A percentile compares a stretch with the other conserved stretches of the same genome.
These are phyloP conservation scores for Lordiphosa stackelbergi DNA, from an alignment of 1,140 invertebrate genomes.

Conservation along the genomic window DNA sequence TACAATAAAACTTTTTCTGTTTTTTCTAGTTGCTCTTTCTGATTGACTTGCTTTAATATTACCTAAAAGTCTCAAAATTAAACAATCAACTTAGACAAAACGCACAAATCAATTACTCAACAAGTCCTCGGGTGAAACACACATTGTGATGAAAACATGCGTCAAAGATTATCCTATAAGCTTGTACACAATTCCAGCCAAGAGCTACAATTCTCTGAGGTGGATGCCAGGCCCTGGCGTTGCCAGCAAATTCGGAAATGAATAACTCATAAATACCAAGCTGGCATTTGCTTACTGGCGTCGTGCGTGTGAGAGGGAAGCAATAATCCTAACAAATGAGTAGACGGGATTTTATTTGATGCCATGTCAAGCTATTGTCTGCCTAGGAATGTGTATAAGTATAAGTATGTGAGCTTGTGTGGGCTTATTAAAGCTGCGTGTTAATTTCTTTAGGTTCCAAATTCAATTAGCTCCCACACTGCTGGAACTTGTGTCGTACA, in stretches of 20 bases:
- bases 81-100: neutral
- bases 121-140: neutral
- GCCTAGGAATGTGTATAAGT: conserved; percentile 3
- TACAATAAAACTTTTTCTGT: no score
- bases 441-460: conserved; percentile 12
- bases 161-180: conserved; percentile 21
- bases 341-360: conserved; percentile 49
- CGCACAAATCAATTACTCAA: neutral
- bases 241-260: conserved; percentile 27
- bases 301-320: conserved; percentile 6
- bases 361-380: conserved; percentile 49
- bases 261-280: conserved; percentile 58
- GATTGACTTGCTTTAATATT: no score
- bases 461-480: conserved; percentile 33
- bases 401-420: neutral
- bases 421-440: conserved; percentile 21
- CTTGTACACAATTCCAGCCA: conserved; percentile 17
- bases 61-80: neutral
- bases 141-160: conserved; percentile 3
- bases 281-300: conserved; percentile 8
- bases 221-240: conserved; percentile 24
- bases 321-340: conserved; percentile 47
- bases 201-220: conserved; percentile 31
- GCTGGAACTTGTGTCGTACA: no score
- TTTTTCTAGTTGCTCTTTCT: no score